These are phyloP conservation scores for Aphidius gifuensis DNA, from an alignment of 1,140 invertebrate genomes.

Conservation along the genomic window DNA sequence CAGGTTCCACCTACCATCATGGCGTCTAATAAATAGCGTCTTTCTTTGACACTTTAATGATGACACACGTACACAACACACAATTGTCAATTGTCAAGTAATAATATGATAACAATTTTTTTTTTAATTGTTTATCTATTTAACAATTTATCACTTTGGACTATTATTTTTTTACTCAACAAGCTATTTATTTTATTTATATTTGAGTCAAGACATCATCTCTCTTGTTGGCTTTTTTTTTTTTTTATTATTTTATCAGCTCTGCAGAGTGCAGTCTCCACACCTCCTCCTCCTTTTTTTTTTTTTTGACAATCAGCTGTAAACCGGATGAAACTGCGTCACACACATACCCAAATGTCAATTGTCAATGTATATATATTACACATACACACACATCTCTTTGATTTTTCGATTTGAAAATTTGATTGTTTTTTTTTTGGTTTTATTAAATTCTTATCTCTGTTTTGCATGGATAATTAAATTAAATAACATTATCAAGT, in stretches of 20 bases:
- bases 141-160: background rate
- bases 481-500: no score
- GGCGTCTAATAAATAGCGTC: conserved; percentile 48
- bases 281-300: background rate
- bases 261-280: no score
- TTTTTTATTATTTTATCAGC: no score
- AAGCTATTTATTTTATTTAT: no score
- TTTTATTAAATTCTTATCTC: background rate
- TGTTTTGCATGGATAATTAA: no score
- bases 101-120: background rate
- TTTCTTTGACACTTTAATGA: background rate
- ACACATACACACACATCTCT: conserved; percentile 3
- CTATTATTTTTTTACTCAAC: background rate
- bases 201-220: no score
- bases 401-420: background rate
- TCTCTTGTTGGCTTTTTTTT: no score
- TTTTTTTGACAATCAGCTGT: conserved; percentile 12
- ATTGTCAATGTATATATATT: conserved; percentile 6
- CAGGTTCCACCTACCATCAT: conserved; percentile 57
- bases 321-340: conserved; percentile 18
- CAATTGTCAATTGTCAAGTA: no score
- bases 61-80: background rate
- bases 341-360: conserved; percentile 11
- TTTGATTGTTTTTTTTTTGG: background rate
- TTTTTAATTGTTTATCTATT: background rate